Evolutionary conservation across 2,888 invertebrate species (phyloP).

Genomic region (Microdon myrmicae): DNA sequence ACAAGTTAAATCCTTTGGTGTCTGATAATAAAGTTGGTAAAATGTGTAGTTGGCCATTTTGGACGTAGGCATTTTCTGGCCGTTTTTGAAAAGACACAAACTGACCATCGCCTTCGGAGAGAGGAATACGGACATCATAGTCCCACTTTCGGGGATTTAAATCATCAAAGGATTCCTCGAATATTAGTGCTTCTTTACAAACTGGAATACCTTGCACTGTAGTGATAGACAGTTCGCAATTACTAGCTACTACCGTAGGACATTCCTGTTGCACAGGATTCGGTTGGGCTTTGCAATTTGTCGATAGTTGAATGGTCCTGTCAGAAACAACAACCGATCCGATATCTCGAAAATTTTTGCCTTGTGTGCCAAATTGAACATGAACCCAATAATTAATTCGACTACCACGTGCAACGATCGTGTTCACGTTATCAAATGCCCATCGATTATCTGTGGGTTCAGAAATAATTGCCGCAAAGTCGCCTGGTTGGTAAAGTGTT

Average conservation of each 20-base stretch:
- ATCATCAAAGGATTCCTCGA: conserved; percentile 73
- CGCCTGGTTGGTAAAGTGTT: conserved; percentile 68
- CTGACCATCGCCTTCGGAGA: conserved; percentile 67
- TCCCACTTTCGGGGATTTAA: conserved; percentile 69
- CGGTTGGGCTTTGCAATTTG: background rate
- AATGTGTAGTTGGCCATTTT: conserved; percentile 62
- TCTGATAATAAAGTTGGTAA: conserved; percentile 61
- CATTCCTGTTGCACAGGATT: background rate
- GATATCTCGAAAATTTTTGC: conserved; percentile 2
- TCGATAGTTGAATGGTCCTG: background rate
- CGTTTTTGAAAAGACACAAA: conserved; percentile 67
- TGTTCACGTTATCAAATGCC: conserved; percentile 68
- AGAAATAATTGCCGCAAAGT: conserved; percentile 68
- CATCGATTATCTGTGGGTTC: conserved; percentile 68
- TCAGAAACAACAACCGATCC: background rate
- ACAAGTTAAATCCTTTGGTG: conserved; percentile 45
- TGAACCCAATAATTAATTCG: conserved; percentile 73
- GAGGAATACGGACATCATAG: conserved; percentile 71
- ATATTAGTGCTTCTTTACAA: conserved; percentile 70
- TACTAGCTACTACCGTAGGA: background rate
- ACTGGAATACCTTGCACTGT: conserved; percentile 65
- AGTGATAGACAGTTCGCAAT: conserved; percentile 40
- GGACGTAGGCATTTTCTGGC: conserved; percentile 59
- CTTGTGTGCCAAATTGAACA: conserved; percentile 57
- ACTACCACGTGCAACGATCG: conserved; percentile 69